Conservation (phyloP, 2,113 vertebrate species). For the Mola mola region DNA sequence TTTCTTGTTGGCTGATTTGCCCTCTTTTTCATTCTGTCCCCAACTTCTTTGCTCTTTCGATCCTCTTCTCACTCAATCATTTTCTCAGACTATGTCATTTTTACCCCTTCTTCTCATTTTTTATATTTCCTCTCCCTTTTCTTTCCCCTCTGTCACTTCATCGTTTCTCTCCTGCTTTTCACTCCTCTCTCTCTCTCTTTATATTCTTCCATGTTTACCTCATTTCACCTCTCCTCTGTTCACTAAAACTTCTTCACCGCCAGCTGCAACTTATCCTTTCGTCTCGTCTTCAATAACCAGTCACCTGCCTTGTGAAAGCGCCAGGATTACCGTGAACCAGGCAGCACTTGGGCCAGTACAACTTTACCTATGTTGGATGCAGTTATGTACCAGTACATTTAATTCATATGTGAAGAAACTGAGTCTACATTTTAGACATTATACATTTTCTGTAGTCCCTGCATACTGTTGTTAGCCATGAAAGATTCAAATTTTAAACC, state of each 20-base stretch:
- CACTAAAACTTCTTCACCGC: slow-evolving; percentile 44
- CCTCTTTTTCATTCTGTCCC: slow-evolving; percentile 40
- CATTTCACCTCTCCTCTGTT: slow-evolving; percentile 29
- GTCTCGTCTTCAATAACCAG: slow-evolving; percentile 18
- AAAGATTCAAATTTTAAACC: not conserved
- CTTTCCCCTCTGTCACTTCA: slow-evolving; percentile 30
- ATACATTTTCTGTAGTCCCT: too few species aligned
- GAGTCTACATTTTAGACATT: too few species aligned
- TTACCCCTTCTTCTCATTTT: slow-evolving; percentile 24
- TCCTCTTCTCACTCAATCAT: slow-evolving; percentile 53
- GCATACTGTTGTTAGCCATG: not conserved
- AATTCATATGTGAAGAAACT: too few species aligned
- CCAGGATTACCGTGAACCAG: slow-evolving; percentile 16
- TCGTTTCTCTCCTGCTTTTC: slow-evolving; percentile 36
- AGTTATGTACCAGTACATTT: too few species aligned
- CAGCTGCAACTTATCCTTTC: slow-evolving; percentile 33
- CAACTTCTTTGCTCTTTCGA: slow-evolving; percentile 29
- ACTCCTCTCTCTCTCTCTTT: slow-evolving; percentile 20
- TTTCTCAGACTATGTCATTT: slow-evolving; percentile 14
- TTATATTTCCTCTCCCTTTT: slow-evolving; percentile 26
- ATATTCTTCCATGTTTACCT: slow-evolving; percentile 13
- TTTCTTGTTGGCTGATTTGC: slow-evolving; percentile 48
- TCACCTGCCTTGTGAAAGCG: slow-evolving; percentile 26
- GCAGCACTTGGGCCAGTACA: not conserved
- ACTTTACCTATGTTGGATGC: too few species aligned